Percentiles rank a stretch among this genome's conserved stretches.
phyloP scores from a whole-genome alignment of 2,888 invertebrate species.

The Nowickia ferox region DNA sequence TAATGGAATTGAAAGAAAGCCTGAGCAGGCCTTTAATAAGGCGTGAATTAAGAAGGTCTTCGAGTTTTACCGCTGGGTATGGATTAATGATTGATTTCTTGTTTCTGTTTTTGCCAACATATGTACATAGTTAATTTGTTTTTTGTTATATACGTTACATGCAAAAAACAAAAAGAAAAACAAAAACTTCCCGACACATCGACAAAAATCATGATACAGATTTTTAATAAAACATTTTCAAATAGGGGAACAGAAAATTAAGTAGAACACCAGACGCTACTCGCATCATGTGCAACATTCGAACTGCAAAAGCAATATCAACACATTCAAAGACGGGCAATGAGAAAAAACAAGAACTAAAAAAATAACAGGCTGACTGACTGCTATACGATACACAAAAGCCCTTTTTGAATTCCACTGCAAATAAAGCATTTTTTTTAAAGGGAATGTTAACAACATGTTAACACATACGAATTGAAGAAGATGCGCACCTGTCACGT shows the following conservation, averaged over 20 bases:
- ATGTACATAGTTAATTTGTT: too few species aligned
- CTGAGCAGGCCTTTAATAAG: too few species aligned
- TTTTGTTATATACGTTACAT: constrained; percentile 59
- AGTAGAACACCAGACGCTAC: not conserved
- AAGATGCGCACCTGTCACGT: too few species aligned
- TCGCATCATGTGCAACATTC: constrained; percentile 27
- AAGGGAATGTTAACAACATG: too few species aligned
- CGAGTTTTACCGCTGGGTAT: too few species aligned
- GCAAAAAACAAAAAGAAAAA: constrained; percentile 68
- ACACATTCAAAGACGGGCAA: not conserved
- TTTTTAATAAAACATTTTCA: constrained; percentile 79
- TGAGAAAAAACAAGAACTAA: not conserved
- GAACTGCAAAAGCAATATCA: not conserved
- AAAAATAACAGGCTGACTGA: not conserved
- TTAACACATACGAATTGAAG: too few species aligned
- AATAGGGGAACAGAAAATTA: constrained; percentile 75
- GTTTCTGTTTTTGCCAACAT: too few species aligned
- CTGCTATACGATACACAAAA: not conserved
- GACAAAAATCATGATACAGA: constrained; percentile 70
- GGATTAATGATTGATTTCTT: too few species aligned
- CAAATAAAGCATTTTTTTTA: too few species aligned
- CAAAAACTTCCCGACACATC: constrained; percentile 41
- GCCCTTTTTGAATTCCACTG: constrained; percentile 3
- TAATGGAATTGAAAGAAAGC: too few species aligned
- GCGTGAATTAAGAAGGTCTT: too few species aligned